A percentile compares a stretch with the other conserved stretches of the same genome.
Conservation (phyloP, 2,797 vertebrate species). For the Alexandromys oeconomus region DNA sequence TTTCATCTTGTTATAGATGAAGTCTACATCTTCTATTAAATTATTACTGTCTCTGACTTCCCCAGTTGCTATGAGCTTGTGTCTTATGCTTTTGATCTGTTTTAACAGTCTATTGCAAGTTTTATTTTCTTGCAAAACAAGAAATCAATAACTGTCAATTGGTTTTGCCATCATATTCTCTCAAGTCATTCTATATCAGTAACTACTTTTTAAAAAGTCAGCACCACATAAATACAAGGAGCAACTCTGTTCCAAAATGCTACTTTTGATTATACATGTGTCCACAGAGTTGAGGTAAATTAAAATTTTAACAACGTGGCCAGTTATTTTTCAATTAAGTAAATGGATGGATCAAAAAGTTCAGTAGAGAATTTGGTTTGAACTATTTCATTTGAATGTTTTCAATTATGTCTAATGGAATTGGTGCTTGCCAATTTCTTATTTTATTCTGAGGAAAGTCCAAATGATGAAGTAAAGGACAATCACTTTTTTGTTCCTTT, state of each 20-base stretch:
- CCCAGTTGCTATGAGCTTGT: background rate
- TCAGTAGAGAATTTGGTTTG: conserved; percentile 57
- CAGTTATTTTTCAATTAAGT: conserved; percentile 66
- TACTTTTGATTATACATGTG: conserved; percentile 68
- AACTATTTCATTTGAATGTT: conserved; percentile 56
- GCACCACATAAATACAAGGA: conserved; percentile 51
- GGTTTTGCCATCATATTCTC: conserved; percentile 26
- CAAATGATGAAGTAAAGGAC: conserved; percentile 39
- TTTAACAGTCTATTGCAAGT: background rate
- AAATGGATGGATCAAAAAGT: conserved; percentile 61
- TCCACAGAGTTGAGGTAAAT: conserved; percentile 30
- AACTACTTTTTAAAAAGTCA: conserved; percentile 49
- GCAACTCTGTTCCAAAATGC: conserved; percentile 40
- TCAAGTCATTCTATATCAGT: conserved; percentile 56
- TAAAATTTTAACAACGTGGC: conserved; percentile 59
- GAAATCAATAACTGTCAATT: conserved; percentile 30
- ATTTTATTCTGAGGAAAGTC: conserved; percentile 72
- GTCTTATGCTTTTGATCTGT: conserved; percentile 46
- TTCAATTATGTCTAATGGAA: conserved; percentile 51
- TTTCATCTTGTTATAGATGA: background rate
- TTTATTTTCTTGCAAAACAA: background rate
- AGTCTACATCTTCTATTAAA: background rate
- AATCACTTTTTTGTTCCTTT: background rate
- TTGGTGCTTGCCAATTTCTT: conserved; percentile 44
- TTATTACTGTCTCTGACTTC: background rate